A percentile compares a stretch with the other conserved stretches of the same genome.
Conservation (phyloP, 2,888 invertebrate genomes). For the Amphipoea lucens region DNA sequence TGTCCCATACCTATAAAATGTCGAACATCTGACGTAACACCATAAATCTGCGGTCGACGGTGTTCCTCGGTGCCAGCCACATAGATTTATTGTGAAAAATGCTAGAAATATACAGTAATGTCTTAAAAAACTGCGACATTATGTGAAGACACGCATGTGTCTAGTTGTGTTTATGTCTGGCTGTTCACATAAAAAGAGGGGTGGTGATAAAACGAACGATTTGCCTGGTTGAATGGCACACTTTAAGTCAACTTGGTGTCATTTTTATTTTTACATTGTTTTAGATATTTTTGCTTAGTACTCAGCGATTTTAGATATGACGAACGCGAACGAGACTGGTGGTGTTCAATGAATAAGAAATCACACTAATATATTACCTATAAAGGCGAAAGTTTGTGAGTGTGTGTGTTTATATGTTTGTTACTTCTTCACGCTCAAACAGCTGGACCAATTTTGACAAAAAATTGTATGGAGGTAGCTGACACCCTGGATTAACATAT, state of each 20-base stretch:
- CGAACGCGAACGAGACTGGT: not conserved
- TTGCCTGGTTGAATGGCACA: not conserved
- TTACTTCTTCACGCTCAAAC: too few relatives aligned
- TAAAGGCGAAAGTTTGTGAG: too few relatives aligned
- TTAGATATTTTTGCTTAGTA: not conserved
- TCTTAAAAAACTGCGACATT: conserved; percentile 21
- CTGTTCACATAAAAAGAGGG: conserved; percentile 16
- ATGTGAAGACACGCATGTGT: conserved; percentile 33
- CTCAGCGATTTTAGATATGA: not conserved
- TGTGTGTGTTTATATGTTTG: too few relatives aligned
- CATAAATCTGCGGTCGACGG: conserved; percentile 34
- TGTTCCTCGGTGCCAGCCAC: conserved; percentile 49
- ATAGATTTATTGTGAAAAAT: conserved; percentile 37
- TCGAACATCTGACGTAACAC: conserved; percentile 30
- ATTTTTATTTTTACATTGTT: not conserved
- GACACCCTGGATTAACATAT: too few relatives aligned
- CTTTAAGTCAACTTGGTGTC: conserved; percentile 3
- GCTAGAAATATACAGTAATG: conserved; percentile 22
- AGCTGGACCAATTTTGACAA: too few relatives aligned
- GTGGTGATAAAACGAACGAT: conserved; percentile 30
- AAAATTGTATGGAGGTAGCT: too few relatives aligned
- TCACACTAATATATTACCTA: too few relatives aligned
- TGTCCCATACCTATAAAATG: conserved; percentile 30
- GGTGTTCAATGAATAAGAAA: not conserved
- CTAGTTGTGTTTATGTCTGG: conserved; percentile 24